Evolutionary conservation across 2,797 vertebrate species (phyloP).

Genomic region (Pseudotriccus pelzelni): DNA sequence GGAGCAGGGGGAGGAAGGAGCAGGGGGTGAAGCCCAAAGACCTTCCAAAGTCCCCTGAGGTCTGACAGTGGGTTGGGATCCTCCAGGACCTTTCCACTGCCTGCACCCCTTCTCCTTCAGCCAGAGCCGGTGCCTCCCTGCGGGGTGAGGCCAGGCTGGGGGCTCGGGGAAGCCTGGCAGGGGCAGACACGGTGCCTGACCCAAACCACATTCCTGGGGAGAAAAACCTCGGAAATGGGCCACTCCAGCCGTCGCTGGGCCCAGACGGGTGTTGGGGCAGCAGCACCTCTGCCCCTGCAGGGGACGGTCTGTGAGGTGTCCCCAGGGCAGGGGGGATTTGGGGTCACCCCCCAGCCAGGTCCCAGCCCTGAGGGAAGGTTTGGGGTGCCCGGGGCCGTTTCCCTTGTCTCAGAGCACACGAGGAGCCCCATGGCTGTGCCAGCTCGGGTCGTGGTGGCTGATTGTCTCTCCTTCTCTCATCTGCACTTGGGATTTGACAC

Average conservation of each 20-base stretch:
- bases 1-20: neutral
- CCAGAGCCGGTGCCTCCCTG: accelerated
- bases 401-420: conserved; percentile 43
- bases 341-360: neutral
- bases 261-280: accelerated
- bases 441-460: neutral
- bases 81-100: neutral
- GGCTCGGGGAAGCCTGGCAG: neutral
- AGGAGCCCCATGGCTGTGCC: neutral
- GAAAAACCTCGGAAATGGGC: neutral
- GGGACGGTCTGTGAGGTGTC: neutral
- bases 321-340: neutral
- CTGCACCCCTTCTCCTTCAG: neutral
- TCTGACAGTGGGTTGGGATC: neutral
- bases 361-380: neutral
- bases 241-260: neutral
- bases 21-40: neutral
- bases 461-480: conserved; percentile 74
- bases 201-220: neutral
- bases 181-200: neutral
- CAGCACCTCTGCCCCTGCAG: neutral
- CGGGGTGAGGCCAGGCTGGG: neutral
- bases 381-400: neutral
- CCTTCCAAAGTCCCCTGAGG: neutral
- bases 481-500: conserved; percentile 56